Evolutionary conservation across 1,140 invertebrate species (phyloP).

Genomic region (Helicoverpa armigera): DNA sequence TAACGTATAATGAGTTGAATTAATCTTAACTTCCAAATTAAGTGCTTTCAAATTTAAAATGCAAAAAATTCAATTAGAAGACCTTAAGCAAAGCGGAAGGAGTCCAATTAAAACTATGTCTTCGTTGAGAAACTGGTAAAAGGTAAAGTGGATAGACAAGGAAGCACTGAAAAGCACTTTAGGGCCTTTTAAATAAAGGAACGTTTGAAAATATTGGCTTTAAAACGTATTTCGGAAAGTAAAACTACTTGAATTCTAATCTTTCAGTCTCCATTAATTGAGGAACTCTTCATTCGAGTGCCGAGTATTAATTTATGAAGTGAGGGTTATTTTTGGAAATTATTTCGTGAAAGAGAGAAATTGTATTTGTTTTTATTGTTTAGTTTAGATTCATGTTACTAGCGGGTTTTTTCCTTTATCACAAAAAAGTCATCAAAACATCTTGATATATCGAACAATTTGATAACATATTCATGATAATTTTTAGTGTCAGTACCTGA

Average conservation of each 20-base stretch:
- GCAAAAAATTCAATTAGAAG: slow-evolving; percentile 73
- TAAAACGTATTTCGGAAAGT: slow-evolving; percentile 56
- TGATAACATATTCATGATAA: no score
- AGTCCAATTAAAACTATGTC: slow-evolving; percentile 78
- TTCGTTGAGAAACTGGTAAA: slow-evolving; percentile 66
- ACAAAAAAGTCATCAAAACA: no score
- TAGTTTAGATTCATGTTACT: no score
- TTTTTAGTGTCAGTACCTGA: no score
- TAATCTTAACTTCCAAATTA: slow-evolving; percentile 60
- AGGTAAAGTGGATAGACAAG: slow-evolving; percentile 70
- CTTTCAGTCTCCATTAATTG: slow-evolving; percentile 47
- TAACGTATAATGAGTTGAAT: slow-evolving; percentile 49
- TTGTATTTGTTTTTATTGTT: no score
- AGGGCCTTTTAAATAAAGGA: slow-evolving; percentile 65
- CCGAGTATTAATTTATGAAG: no score
- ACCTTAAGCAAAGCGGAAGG: slow-evolving; percentile 71
- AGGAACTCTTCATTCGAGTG: slow-evolving; percentile 46
- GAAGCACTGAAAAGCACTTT: slow-evolving; percentile 71
- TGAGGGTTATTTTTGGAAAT: no score
- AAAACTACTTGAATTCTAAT: slow-evolving; percentile 48
- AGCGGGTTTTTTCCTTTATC: no score
- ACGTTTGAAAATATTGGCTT: slow-evolving; percentile 64
- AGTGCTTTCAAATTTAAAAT: slow-evolving; percentile 66
- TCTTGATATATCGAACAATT: no score
- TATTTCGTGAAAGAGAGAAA: no score